A percentile compares a stretch with the other conserved stretches of the same genome.
Conservation (phyloP, 2,888 invertebrate species). For the Apodemia mormo region DNA sequence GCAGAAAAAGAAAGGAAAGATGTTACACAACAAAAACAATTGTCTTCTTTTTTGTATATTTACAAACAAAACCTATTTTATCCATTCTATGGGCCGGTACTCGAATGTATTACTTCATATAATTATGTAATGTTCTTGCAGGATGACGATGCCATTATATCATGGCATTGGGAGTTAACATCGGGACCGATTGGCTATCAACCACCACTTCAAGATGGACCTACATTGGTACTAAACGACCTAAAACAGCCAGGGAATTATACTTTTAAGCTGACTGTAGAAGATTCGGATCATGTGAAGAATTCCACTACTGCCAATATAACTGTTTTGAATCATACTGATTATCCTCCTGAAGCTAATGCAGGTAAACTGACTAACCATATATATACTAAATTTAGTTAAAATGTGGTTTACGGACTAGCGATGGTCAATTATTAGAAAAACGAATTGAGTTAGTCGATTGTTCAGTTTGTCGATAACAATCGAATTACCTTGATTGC, state of each 20-base stretch:
- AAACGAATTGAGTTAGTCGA: no score
- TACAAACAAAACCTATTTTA: no score
- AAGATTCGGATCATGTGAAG: constrained; percentile 93
- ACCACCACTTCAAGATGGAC: constrained; percentile 88
- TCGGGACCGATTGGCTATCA: constrained; percentile 94
- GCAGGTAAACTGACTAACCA: constrained; percentile 80
- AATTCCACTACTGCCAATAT: constrained; percentile 94
- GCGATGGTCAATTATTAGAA: no score
- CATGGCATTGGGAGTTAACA: constrained; percentile 96
- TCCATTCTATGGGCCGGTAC: no score
- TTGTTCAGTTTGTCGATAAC: no score
- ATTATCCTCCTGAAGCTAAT: constrained; percentile 97
- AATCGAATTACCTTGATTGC: no score
- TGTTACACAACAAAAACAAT: no score
- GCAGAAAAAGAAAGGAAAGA: no score
- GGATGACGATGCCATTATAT: constrained; percentile 92
- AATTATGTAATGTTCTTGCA: constrained; percentile 37
- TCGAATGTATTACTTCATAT: no score
- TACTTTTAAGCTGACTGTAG: constrained; percentile 94
- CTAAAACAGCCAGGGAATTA: constrained; percentile 93
- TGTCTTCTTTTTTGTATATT: no score
- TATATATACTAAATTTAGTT: no score
- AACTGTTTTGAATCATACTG: constrained; percentile 93
- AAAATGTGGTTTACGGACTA: no score
- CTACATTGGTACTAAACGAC: constrained; percentile 92